Conservation (phyloP, 2,797 vertebrate genomes). For the Ctenochaetus hawaiiensis region DNA sequence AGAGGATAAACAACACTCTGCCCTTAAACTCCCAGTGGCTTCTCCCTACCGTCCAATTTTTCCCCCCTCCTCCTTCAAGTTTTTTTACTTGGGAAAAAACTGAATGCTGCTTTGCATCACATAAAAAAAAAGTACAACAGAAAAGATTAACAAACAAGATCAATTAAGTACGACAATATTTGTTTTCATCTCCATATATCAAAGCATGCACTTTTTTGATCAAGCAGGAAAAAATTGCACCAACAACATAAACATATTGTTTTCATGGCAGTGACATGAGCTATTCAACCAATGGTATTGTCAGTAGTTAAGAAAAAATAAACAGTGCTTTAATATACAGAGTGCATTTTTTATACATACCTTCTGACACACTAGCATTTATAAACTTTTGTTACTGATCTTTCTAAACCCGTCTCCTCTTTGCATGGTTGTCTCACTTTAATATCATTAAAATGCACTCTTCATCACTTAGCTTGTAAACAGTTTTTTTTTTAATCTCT, state of each 20-base stretch:
- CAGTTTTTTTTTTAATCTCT: conserved; percentile 19
- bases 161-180: conserved; percentile 78
- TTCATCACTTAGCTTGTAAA: conserved; percentile 40
- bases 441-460: conserved; percentile 25
- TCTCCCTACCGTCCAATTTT: conserved; percentile 23
- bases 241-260: conserved; percentile 77
- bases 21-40: conserved; percentile 43
- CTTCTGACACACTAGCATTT: conserved; percentile 66
- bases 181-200: conserved; percentile 81
- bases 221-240: conserved; percentile 82
- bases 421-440: conserved; percentile 55
- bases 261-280: conserved; percentile 87
- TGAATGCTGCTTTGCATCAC: conserved; percentile 68
- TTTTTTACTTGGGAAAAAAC: conserved; percentile 50
- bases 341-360: conserved; percentile 81
- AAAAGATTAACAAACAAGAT: conserved; percentile 75
- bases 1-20: conserved; percentile 59
- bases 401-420: conserved; percentile 47
- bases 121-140: conserved; percentile 67
- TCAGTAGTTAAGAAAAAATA: conserved; percentile 74
- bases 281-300: conserved; percentile 77
- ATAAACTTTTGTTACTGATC: conserved; percentile 35
- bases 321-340: conserved; percentile 85
- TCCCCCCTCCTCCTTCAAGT: conserved; percentile 28
- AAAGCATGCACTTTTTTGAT: conserved; percentile 83